Base-by-base conservation (phyloP, 1,140 invertebrate species). In the Drosophila prosaltans region DNA sequence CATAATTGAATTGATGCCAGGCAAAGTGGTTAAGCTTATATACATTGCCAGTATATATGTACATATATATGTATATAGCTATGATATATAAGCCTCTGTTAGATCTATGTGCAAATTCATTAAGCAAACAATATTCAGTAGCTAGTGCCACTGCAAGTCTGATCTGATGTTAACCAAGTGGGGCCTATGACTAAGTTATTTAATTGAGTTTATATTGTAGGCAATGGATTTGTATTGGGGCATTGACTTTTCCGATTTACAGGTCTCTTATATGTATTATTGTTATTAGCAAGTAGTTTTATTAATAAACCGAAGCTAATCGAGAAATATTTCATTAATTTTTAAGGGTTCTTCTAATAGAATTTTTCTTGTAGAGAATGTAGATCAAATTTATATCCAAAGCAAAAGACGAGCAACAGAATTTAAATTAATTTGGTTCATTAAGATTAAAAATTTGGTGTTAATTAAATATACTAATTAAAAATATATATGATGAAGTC, bases 1-100 rank as follows among this genome's bases (percentile, higher is more conserved):
- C 74, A 78, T 86, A 88, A 88, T 86, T 86, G 83, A 88, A 86
- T 86, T 86, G 82, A 82, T 80, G 82, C 76, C 83, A 80, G 80
- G 80, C 83, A 77, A 86, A 83, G 76, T 48, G 71, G 79, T 88
- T 86, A 65, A 65, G 69, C 83, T 66, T 67, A 11, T 54, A 69
- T 11, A 59, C 21, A 65, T 24, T 55, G 69, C 41, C 66, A 24
- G 57, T 69, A 59, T 30, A 4, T 66, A 41, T 41, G 62, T 61
- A 61, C 58, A 24, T 2, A 36, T 54, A 8, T 65, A 55, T 55
- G 24, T 30, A 36, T 72, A 75, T 36, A 65, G 43, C 51, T 57
- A 67, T 61, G 54, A 51, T 68, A 40, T 51, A 66, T 59, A 71
- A 45, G 68, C 9, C 4, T 39, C 16, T 3, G n/a, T 45, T 43